phyloP scores from a whole-genome alignment of 2,797 vertebrate species.

The Hemibagrus guttatus region DNA sequence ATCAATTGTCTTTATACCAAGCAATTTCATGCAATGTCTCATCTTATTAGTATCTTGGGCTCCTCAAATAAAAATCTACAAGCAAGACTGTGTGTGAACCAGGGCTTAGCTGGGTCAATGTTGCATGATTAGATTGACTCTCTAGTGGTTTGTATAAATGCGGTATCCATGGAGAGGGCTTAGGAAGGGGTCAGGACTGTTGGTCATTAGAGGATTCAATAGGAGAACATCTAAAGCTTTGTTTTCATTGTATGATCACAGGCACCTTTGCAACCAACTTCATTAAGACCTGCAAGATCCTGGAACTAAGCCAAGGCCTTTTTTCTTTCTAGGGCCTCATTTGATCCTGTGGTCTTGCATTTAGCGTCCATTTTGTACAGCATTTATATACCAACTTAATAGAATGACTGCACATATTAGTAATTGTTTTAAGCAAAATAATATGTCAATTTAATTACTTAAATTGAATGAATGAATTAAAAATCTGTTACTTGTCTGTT shows the following conservation, averaged over 20 bases:
- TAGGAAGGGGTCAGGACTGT: not conserved
- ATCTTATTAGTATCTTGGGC: not conserved
- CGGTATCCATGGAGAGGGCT: constrained; percentile 32
- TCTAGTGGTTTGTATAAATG: constrained; percentile 14
- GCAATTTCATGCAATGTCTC: not conserved
- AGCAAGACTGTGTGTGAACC: not conserved
- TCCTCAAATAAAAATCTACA: not conserved
- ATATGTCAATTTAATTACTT: not conserved
- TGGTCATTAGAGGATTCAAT: constrained; percentile 13
- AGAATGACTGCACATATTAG: not conserved
- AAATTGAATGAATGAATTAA: no score
- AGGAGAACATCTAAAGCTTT: constrained; percentile 11
- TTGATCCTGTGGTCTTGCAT: not conserved
- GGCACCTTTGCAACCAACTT: not conserved
- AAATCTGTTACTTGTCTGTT: not conserved
- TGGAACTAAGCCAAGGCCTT: not conserved
- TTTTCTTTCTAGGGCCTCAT: not conserved
- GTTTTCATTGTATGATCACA: constrained; percentile 9
- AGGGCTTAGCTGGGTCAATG: constrained; percentile 13
- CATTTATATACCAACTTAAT: not conserved
- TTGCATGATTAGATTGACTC: constrained; percentile 6
- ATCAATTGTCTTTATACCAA: not conserved
- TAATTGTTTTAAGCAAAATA: not conserved
- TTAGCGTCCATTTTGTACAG: not conserved
- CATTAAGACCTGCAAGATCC: constrained; percentile 7